Percentiles rank a stretch among this genome's conserved stretches.
phyloP scores from a whole-genome alignment of 2,888 invertebrate genomes.

The Protonemura montana region DNA sequence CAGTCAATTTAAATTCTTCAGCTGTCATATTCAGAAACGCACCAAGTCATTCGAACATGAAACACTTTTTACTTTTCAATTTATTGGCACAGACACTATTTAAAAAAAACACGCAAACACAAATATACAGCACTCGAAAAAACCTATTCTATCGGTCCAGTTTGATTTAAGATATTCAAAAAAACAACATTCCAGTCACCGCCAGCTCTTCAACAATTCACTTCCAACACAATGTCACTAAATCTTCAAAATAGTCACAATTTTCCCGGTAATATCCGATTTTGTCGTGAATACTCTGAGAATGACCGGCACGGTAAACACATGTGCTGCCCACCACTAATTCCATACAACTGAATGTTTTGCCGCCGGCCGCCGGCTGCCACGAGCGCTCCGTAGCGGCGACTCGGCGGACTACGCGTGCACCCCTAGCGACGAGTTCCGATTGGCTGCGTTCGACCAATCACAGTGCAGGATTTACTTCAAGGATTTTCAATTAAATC shows the following conservation, averaged over 20 bases:
- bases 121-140: neutral
- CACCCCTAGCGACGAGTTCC: neutral
- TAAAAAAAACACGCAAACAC: neutral
- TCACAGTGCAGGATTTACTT: neutral
- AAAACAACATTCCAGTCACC: no score
- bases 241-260: no score
- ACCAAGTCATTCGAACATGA: neutral
- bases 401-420: neutral
- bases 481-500: neutral
- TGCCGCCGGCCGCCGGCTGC: neutral
- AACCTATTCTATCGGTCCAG: neutral
- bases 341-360: neutral
- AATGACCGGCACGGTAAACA: neutral
- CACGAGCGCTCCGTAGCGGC: neutral
- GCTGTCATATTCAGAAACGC: neutral
- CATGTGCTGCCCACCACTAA: neutral
- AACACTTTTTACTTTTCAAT: neutral
- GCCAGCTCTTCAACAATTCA: no score
- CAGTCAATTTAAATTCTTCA: conserved; percentile 35
- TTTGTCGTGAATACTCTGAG: no score
- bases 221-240: no score
- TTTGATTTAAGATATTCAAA: no score
- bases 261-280: no score
- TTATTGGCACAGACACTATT: neutral
- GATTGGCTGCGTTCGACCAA: neutral